These are phyloP conservation scores for Paguma larvata DNA, from an alignment of 2,797 vertebrate genomes.

Conservation along the genomic window DNA sequence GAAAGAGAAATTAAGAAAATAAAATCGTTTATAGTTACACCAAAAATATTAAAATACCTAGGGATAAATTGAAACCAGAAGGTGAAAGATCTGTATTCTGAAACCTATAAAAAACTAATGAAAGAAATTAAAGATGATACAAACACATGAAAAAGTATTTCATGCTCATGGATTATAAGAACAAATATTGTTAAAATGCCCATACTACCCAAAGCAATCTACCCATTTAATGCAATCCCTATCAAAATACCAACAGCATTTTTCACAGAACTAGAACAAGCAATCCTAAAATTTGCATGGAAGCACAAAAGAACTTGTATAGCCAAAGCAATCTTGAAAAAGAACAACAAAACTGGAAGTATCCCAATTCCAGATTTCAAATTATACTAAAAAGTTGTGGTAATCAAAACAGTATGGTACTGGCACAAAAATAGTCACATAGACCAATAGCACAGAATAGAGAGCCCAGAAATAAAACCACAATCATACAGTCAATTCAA, in stretches of 20 bases:
- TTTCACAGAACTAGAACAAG: background rate
- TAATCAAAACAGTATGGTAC: background rate
- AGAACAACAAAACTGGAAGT: background rate
- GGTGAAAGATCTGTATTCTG: background rate
- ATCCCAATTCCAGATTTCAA: background rate
- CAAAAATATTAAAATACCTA: background rate
- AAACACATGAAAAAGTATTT: background rate
- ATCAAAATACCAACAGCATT: background rate
- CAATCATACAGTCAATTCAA: background rate
- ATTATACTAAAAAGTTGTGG: background rate
- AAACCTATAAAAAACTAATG: background rate
- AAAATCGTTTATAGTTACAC: background rate
- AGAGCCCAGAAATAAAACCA: background rate
- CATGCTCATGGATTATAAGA: background rate
- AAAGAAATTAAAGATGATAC: background rate
- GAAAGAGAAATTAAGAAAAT: background rate
- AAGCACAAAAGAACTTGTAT: background rate
- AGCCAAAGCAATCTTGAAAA: background rate
- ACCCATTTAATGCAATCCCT: background rate
- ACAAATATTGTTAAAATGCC: background rate
- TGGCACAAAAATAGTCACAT: background rate
- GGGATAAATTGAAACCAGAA: background rate
- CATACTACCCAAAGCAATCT: background rate
- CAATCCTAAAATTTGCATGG: background rate
- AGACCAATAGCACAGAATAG: background rate